Evolutionary conservation across 2,888 invertebrate genomes (phyloP).

Genomic region (Cosmia pyralina): DNA sequence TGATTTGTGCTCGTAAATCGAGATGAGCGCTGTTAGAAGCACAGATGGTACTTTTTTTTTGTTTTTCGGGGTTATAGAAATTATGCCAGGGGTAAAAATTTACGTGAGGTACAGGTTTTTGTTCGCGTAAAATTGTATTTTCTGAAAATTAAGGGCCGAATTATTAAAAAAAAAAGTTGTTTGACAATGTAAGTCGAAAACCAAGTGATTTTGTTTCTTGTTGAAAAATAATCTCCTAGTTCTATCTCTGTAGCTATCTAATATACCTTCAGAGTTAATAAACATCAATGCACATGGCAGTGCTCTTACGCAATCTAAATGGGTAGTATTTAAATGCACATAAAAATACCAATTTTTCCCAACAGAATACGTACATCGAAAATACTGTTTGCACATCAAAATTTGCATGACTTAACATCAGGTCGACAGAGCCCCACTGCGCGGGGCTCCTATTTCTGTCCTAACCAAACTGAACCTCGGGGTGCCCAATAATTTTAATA

Average conservation of each 20-base stretch:
- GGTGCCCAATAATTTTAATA: too few relatives aligned
- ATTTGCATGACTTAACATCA: too few relatives aligned
- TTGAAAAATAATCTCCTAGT: background rate
- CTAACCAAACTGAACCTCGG: too few relatives aligned
- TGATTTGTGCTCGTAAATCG: conserved; percentile 89
- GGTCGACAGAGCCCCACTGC: too few relatives aligned
- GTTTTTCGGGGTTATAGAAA: conserved; percentile 52
- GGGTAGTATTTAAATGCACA: too few relatives aligned
- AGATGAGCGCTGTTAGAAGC: conserved; percentile 86
- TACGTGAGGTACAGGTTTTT: conserved; percentile 5
- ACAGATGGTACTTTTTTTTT: conserved; percentile 77
- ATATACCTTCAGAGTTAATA: background rate
- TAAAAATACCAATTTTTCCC: too few relatives aligned
- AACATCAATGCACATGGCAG: background rate
- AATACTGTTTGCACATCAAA: too few relatives aligned
- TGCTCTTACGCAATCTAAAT: background rate
- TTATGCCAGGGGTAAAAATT: conserved; percentile 17
- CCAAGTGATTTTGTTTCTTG: background rate
- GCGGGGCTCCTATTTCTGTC: too few relatives aligned
- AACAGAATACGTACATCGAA: too few relatives aligned
- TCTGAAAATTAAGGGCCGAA: accelerated
- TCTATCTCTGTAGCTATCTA: too few relatives aligned
- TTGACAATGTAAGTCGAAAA: background rate
- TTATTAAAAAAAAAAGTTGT: background rate
- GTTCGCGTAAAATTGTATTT: background rate